Base-by-base conservation (phyloP, 2,888 invertebrate genomes). In the Cremastobaeus sp. region DNA sequence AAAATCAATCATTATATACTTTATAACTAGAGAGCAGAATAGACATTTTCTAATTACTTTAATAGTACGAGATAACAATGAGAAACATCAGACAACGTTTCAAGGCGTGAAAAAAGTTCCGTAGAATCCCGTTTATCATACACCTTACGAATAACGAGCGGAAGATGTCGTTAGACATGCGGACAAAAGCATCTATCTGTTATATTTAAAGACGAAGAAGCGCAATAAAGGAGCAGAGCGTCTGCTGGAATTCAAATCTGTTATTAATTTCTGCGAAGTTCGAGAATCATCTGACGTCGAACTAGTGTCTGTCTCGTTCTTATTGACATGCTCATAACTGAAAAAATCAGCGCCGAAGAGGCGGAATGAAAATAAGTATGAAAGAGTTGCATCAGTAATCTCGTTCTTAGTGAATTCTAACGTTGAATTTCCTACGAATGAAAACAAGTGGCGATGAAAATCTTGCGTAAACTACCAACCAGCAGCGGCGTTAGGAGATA, bases 401-500 rank as follows among this genome's bases (percentile, higher is more conserved):
- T 50, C 18, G 41, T 39, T 50, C 21, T 32, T 18, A 39, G 41
- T 48, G 50, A 47, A 59, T 47, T 59, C 21, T 25, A 12, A 47
- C 25, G 48, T 25, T 14, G 32, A 62, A 50, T 39, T 48, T 48
- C 43, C 34, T 52, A n/a, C 50, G 21, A 48, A 43, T 43, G 43
- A 62, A 43, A 62, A 43, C 34, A 41, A 34, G 43, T 41, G 17
- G 50, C 17, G 21, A 11, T 50, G 48, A 17, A 60, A 60, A 60
- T 60, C 30, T 11, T 34, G 21, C 39, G 50, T 50, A 62, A 62
- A 62, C 60, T 62, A 41, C 62, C 62, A 48, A 62, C 50, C 50
- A 50, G 30, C 39, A 39, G 17, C 12, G 39, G 17, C 15, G 18
- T 25, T 6, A 8, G 47, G 25, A 34, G 48, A 60, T 60, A 48